Percentiles rank a stretch among this genome's conserved stretches.
Evolutionary conservation across 1,140 invertebrate genomes (phyloP).

Genomic region (Trinorchestia longiramus): DNA sequence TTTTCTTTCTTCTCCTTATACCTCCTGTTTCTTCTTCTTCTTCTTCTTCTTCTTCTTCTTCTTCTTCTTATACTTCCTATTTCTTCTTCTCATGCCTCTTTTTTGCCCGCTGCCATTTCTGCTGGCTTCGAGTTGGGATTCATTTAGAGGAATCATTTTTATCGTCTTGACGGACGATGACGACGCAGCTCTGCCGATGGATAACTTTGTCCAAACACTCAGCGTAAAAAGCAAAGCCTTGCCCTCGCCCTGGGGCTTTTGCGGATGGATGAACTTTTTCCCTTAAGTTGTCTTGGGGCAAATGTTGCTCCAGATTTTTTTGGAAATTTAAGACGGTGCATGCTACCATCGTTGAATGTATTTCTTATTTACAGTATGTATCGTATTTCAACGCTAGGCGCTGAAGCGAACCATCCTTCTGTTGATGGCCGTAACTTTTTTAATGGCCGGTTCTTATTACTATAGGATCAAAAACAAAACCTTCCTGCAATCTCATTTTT

Average conservation of each 20-base stretch:
- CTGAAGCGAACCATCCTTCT: not conserved
- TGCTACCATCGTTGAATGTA: not conserved
- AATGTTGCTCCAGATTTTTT: not conserved
- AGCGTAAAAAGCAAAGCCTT: not conserved
- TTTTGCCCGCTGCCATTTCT: not conserved
- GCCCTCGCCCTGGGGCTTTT: not conserved
- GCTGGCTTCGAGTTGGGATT: not conserved
- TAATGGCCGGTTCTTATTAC: too few relatives aligned
- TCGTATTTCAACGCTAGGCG: not conserved
- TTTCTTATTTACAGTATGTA: not conserved
- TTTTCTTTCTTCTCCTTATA: not conserved
- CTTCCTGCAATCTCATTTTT: not conserved
- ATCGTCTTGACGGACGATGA: not conserved
- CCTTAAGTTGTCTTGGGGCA: not conserved
- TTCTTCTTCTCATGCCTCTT: not conserved
- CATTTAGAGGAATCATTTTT: not conserved
- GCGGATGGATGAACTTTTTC: not conserved
- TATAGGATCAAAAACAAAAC: not conserved
- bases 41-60: not conserved
- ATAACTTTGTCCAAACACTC: not conserved
- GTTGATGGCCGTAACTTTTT: not conserved
- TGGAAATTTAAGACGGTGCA: not conserved
- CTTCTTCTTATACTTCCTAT: not conserved
- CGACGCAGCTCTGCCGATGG: not conserved
- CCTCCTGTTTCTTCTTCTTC: not conserved